phyloP scores from a whole-genome alignment of 1,140 invertebrate genomes.

The silkworm (Bombyx mori) region ASM3026992v2 NC_085109.1:7022001-7022500 shows the following conservation, averaged over 20 bases:
- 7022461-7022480: constrained; percentile 34
- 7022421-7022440: constrained; percentile 74
- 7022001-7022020: no score
- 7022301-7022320: constrained; percentile 68
- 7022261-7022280: constrained; percentile 62
- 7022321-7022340: constrained; percentile 65
- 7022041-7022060: no score
- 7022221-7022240: no score
- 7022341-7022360: constrained; percentile 81
- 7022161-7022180: no score
- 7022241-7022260: constrained; percentile 13
- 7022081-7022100: no score
- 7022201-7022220: no score
- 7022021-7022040: no score
- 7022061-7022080: no score
- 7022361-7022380: constrained; percentile 65
- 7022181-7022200: no score
- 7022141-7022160: no score
- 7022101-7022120: no score
- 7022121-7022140: no score
- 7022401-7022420: constrained; percentile 74
- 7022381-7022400: constrained; percentile 36
- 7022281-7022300: constrained; percentile 72
- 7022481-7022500: constrained; percentile 8
- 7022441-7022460: constrained; percentile 50